Conservation (phyloP, 2,797 vertebrate species). For the Trachurus trachurus region DNA sequence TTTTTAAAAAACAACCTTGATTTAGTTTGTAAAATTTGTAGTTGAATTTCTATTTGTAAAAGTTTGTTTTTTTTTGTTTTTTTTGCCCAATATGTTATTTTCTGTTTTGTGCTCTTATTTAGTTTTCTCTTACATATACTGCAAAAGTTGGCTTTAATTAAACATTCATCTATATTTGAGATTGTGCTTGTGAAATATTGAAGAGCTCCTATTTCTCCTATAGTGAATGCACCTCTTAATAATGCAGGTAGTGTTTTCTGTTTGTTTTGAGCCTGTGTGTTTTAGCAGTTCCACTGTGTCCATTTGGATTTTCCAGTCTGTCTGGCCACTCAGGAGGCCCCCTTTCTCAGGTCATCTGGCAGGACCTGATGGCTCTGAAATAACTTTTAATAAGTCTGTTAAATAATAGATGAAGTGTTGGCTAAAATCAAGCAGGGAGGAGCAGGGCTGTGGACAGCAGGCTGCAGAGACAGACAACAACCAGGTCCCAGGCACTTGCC, state of each 20-base stretch:
- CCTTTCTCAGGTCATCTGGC: constrained; percentile 86
- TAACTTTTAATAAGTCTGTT: constrained; percentile 90
- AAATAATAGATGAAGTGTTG: constrained; percentile 88
- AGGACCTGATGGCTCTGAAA: constrained; percentile 87
- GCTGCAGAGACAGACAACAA: constrained; percentile 76
- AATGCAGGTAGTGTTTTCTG: constrained; percentile 84
- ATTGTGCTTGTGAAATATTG: constrained; percentile 84
- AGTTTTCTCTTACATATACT: constrained; percentile 46
- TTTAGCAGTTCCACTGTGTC: constrained; percentile 84
- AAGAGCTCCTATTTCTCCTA: constrained; percentile 82
- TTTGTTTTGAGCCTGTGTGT: constrained; percentile 85
- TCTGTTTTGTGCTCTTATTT: constrained; percentile 38
- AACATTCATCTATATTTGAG: constrained; percentile 81
- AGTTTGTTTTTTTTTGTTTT: constrained; percentile 18
- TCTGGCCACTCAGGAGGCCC: constrained; percentile 83
- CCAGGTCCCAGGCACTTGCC: constrained; percentile 71
- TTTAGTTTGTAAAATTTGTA: constrained; percentile 9
- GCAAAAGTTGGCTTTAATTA: constrained; percentile 80
- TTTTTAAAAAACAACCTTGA: not conserved
- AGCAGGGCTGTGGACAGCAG: constrained; percentile 76
- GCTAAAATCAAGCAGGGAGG: constrained; percentile 84
- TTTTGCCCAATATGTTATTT: constrained; percentile 21
- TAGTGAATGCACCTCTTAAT: constrained; percentile 82
- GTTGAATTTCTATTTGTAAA: not conserved
- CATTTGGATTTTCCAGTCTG: constrained; percentile 83